Conservation (phyloP, 2,113 vertebrate species). For the Naja naja region DNA sequence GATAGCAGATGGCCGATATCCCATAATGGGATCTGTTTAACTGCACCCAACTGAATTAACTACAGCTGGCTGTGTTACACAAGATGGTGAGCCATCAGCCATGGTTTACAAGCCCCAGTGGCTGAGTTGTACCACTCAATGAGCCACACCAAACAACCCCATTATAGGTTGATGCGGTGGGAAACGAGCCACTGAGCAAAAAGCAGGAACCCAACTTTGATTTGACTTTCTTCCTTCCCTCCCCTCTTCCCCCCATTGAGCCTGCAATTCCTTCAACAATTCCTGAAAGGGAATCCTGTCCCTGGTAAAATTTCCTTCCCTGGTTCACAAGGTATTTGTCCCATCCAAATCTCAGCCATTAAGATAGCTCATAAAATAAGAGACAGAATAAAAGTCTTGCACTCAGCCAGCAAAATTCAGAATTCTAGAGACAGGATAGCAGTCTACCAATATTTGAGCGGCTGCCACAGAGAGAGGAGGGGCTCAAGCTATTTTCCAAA, state of each 20-base stretch:
- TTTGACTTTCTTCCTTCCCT: background rate
- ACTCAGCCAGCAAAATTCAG: background rate
- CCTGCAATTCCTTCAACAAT: background rate
- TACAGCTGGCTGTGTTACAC: background rate
- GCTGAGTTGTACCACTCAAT: background rate
- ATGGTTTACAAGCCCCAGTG: background rate
- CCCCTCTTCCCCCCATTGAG: background rate
- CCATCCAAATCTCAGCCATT: background rate
- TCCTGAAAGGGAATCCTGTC: background rate
- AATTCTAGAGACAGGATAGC: background rate
- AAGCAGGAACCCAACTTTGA: background rate
- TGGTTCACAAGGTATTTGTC: background rate
- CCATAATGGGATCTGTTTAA: background rate
- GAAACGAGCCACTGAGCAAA: background rate
- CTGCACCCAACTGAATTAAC: background rate
- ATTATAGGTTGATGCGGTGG: background rate
- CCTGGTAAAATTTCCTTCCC: background rate
- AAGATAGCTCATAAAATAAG: background rate
- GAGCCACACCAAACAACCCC: background rate
- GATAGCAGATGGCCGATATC: background rate
- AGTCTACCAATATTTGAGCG: too few species aligned
- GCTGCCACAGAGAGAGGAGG: too few species aligned
- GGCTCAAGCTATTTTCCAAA: too few species aligned
- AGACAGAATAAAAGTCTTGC: background rate
- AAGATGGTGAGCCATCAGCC: background rate